A percentile compares a stretch with the other conserved stretches of the same genome.
Conservation (phyloP, 2,888 invertebrate genomes). For the Teinopalpus imperialis region DNA sequence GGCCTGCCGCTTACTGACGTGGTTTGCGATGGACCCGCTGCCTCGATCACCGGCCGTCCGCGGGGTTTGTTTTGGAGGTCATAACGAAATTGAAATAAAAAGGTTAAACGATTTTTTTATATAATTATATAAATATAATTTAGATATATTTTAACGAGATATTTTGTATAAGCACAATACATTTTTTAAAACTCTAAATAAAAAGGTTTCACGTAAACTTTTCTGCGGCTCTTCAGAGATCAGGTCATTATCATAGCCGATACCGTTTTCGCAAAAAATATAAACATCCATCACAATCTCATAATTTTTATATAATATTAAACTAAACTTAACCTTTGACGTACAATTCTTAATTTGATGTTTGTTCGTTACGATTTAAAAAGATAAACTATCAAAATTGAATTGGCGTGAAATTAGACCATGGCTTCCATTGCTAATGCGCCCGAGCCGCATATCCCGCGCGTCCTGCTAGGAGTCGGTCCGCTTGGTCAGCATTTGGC, state of each 20-base stretch:
- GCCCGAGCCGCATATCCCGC: no score
- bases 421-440: slow-evolving; percentile 61
- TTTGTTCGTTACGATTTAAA: slow-evolving; percentile 29
- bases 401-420: slow-evolving; percentile 47
- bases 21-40: no score
- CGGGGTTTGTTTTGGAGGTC: no score
- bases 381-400: slow-evolving; percentile 45
- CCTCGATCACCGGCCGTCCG: no score
- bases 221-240: slow-evolving; percentile 58
- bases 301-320: slow-evolving; percentile 65
- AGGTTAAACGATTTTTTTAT: no score
- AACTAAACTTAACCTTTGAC: slow-evolving; percentile 51
- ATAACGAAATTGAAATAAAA: no score
- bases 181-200: no score
- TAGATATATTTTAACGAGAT: no score
- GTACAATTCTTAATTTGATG: slow-evolving; percentile 31
- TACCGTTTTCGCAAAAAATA: slow-evolving; percentile 72
- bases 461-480: neutral
- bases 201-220: no score
- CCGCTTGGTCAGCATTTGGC: neutral
- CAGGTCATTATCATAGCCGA: slow-evolving; percentile 70
- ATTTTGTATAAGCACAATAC: no score
- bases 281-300: slow-evolving; percentile 78
- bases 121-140: no score
- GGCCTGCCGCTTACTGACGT: no score